Evolutionary conservation across 1,140 invertebrate genomes (phyloP), one percentile per base, ranked within the genome.

Genomic region (Neuroterus valhalla): DNA sequence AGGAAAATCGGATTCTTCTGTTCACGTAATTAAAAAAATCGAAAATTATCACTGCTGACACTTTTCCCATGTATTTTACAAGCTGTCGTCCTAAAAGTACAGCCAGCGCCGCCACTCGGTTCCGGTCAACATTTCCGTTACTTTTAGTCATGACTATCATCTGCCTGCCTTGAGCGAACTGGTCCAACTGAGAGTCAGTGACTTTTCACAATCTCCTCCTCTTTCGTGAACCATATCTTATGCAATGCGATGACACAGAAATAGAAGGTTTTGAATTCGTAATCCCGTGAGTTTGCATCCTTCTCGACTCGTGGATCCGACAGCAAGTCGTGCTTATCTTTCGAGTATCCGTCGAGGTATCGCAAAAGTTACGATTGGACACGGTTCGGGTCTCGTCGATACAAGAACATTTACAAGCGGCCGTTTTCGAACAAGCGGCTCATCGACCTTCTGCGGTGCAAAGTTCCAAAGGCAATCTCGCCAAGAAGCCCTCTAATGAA

Each of bases 351-450:
- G n/a, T 62, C 55, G 55, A 31, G 55, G 23, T 55, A 55, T 55
- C 52, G 52, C 52, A 55, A 62, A 31, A 14, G 26, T 62, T 62
- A 38, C 26, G 55, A 38, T 62, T 62, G 55, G 55, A 62, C 55
- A 62, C 26, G 55, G 26, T 62, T 62, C n/a, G 55, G 55, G 26
- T 62, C 55, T 62, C 55, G 55, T 62, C 55, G 55, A 62, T 62
- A 62, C 55, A 62, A 62, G 55, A 62, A 62, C 26, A 62, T 62
- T 62, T 62, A 62, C 55, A 62, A 62, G 55, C 55, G 55, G 55
- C 55, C 26, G 55, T 62, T 62, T 62, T 62, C 55, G 55, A 62
- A 62, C 55, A 38, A 62, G 55, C 23, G 15, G 55, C 55, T 12
- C 55, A 38, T 62, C 55, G 26, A 62, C 55, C 55, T 62, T 62